phyloP scores from a whole-genome alignment of 2,113 vertebrate genomes.

The Desmodus rotundus region DNA sequence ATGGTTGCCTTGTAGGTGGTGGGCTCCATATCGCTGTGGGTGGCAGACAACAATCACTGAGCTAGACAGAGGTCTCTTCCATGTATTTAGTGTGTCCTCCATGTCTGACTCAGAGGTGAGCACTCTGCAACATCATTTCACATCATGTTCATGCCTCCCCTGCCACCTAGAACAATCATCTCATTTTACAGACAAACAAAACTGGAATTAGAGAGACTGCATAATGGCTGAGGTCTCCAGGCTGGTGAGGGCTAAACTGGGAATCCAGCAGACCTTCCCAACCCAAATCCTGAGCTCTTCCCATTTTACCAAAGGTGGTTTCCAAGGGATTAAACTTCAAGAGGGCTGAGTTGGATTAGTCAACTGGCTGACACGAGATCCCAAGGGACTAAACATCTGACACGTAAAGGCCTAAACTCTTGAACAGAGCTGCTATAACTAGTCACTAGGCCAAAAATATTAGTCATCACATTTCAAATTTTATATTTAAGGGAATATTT shows the following conservation, averaged over 20 bases:
- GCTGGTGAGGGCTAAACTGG: not conserved
- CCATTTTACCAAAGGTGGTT: not conserved
- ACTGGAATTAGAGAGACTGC: not conserved
- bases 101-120: not conserved
- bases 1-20: not conserved
- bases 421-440: not conserved
- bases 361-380: not conserved
- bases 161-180: not conserved
- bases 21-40: not conserved
- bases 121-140: not conserved
- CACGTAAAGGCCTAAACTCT: not conserved
- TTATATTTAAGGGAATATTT: not conserved
- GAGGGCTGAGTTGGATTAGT: not conserved
- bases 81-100: too few relatives aligned
- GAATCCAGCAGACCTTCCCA: not conserved
- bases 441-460: not conserved
- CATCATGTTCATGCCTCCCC: not conserved
- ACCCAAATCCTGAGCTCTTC: not conserved
- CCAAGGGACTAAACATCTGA: not conserved
- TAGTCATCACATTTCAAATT: not conserved
- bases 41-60: not conserved
- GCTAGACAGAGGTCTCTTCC: not conserved
- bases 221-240: not conserved
- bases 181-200: not conserved
- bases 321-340: not conserved